A percentile compares a stretch with the other conserved stretches of the same genome.
Evolutionary conservation across 2,797 vertebrate species (phyloP).

Genomic region (Trachurus trachurus): DNA sequence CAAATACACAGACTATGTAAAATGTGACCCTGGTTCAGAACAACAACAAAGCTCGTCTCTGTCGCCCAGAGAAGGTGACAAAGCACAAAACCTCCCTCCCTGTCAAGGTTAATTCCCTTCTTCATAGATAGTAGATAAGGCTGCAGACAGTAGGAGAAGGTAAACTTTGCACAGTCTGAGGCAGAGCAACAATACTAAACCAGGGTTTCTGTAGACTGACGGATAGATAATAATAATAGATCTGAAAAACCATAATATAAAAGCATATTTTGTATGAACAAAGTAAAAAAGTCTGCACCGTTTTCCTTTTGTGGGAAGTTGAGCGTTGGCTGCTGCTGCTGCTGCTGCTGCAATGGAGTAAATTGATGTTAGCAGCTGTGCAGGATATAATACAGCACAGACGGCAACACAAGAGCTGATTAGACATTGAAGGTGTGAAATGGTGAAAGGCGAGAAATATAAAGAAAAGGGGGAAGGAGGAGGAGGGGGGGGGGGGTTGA

Average conservation of each 20-base stretch:
- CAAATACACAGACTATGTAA: slow-evolving; percentile 9
- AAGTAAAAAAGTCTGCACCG: slow-evolving; percentile 1
- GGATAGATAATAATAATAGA: neutral
- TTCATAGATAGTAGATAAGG: slow-evolving; percentile 20
- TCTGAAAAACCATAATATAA: slow-evolving; percentile 9
- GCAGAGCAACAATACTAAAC: neutral
- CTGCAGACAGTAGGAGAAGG: neutral
- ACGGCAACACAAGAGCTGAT: slow-evolving; percentile 38
- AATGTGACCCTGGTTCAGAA: slow-evolving; percentile 26
- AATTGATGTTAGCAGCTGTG: slow-evolving; percentile 40
- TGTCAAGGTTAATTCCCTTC: slow-evolving; percentile 54
- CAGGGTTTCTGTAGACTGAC: neutral
- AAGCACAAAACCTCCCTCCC: slow-evolving; percentile 32
- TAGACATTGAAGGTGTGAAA: slow-evolving; percentile 48
- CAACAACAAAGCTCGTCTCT: slow-evolving; percentile 28
- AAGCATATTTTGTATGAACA: neutral
- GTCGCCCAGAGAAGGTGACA: slow-evolving; percentile 32
- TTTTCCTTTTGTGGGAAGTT: neutral
- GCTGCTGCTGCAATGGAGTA: slow-evolving; percentile 21
- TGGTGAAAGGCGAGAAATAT: slow-evolving; percentile 42
- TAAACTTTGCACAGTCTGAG: neutral
- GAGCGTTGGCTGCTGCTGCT: slow-evolving; percentile 12
- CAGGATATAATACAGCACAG: slow-evolving; percentile 21
- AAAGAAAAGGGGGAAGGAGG: slow-evolving; percentile 11
- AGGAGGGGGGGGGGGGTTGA: slow-evolving; percentile 1